A percentile compares a stretch with the other conserved stretches of the same genome.
Evolutionary conservation across 1,140 invertebrate genomes (phyloP).

Genomic region (Conus betulinus): DNA sequence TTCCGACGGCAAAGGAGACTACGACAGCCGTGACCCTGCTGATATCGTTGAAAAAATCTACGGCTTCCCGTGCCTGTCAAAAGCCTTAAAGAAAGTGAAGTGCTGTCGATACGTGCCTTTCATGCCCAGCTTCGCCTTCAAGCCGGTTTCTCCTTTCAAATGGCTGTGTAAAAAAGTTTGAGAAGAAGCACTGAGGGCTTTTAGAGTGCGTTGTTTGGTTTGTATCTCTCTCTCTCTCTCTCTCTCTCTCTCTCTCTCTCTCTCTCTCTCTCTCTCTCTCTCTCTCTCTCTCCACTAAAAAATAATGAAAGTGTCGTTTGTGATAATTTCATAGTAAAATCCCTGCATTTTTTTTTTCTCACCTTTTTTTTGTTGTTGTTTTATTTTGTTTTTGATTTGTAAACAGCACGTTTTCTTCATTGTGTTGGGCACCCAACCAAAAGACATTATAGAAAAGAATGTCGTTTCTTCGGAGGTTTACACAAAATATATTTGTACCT

Average conservation of each 20-base stretch:
- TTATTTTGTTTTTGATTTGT: too few relatives aligned
- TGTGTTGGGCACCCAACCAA: too few relatives aligned
- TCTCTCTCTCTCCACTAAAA: background rate
- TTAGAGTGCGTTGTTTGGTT: background rate
- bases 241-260: background rate
- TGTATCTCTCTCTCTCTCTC: background rate
- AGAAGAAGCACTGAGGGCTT: background rate
- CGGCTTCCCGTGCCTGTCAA: conserved; percentile 58
- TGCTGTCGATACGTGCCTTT: conserved; percentile 61
- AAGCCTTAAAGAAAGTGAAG: conserved; percentile 41
- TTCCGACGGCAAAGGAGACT: background rate
- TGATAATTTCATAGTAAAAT: too few relatives aligned
- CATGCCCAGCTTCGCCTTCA: conserved; percentile 56
- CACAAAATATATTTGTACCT: too few relatives aligned
- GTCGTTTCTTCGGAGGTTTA: too few relatives aligned
- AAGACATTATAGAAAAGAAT: too few relatives aligned
- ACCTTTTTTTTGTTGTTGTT: too few relatives aligned
- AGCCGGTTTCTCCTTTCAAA: conserved; percentile 31
- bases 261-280: background rate
- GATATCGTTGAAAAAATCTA: conserved; percentile 39
- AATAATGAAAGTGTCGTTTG: too few relatives aligned
- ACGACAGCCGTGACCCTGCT: background rate
- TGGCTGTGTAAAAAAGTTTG: conserved; percentile 6
- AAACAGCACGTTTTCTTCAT: too few relatives aligned
- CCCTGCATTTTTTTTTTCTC: too few relatives aligned